Conservation (phyloP, 2,888 invertebrate genomes). For the Drosophila lutescens region DNA sequence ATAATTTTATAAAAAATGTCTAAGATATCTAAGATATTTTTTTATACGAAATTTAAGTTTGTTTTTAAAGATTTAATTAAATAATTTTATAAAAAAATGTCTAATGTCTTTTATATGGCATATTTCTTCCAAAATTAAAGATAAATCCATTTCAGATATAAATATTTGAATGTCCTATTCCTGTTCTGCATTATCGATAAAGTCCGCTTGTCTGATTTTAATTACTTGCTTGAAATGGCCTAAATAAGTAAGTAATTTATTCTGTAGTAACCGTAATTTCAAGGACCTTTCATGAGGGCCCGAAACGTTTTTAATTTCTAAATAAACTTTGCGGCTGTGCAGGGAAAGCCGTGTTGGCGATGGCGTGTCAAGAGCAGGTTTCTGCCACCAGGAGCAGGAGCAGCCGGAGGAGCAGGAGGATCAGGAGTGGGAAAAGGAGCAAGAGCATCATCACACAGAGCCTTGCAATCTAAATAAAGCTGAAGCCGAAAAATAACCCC, state of each 20-base stretch:
- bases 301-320: slow-evolving; percentile 65
- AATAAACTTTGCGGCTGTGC: slow-evolving; percentile 68
- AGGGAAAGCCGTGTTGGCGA: slow-evolving; percentile 45
- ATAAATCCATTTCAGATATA: too few species aligned
- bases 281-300: slow-evolving; percentile 10
- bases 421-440: neutral
- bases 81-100: too few species aligned
- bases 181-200: too few species aligned
- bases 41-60: too few species aligned
- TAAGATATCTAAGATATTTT: too few species aligned
- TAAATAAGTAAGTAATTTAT: neutral
- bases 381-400: slow-evolving; percentile 19
- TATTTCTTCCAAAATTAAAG: too few species aligned
- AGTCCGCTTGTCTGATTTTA: neutral
- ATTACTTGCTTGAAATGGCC: neutral
- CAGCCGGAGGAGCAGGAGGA: neutral
- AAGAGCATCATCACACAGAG: neutral
- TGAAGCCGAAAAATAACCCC: slow-evolving; percentile 50
- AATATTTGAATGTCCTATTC: too few species aligned
- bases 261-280: slow-evolving; percentile 6
- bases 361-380: slow-evolving; percentile 65
- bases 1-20: too few species aligned
- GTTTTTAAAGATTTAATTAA: too few species aligned
- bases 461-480: slow-evolving; percentile 34
- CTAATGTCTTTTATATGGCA: too few species aligned